Base-by-base conservation (phyloP, 2,113 vertebrate genomes). In the Cyanistes caeruleus region DNA sequence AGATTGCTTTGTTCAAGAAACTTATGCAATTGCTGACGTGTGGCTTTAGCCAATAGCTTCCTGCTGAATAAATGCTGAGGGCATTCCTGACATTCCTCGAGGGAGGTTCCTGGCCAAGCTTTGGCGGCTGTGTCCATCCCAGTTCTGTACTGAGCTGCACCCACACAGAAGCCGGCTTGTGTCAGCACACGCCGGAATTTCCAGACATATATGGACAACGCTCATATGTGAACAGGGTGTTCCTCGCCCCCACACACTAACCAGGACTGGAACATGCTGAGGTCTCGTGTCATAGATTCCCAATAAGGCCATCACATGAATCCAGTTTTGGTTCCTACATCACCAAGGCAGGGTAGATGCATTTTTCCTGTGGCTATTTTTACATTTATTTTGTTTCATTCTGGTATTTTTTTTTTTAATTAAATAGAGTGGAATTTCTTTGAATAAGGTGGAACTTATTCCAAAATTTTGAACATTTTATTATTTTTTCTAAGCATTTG, bases 21-120 rank as follows among this genome's bases (percentile, higher is more conserved):
- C 44, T n/a, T 30, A 59, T 15, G 48, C 49, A 75, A 33, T 31
- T 52, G 82, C 84, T 89, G 80, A 62, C 9, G 18, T 70, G 43
- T 87, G 60, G 28, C 65, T 84, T 73, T 19, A 95, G 69, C 74
- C 69, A 79, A 84, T 13, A 82, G 46, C 59, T 93, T 95, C 87
- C 90, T 72, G 73, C 63, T 59, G 85, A 69, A 87, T 52, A 69
- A 96, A 81, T 27, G 84, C 62, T 84, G 68, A 91, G 46, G 80
- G 74, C 87, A 97, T 97, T 97, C 96, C 89, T 95, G 53, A 64
- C 92, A 93, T 97, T 97, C 95, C 95, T 31, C 3, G 39, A 48
- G 81, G 91, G 81, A 81, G 46, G 46, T 41, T 94, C 25, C 69
- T 80, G 84, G 88, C 53, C 68, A 33, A 10, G 86, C 64, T 69